phyloP scores from a whole-genome alignment of 1,140 invertebrate genomes.

The Leptinotarsa texana region DNA sequence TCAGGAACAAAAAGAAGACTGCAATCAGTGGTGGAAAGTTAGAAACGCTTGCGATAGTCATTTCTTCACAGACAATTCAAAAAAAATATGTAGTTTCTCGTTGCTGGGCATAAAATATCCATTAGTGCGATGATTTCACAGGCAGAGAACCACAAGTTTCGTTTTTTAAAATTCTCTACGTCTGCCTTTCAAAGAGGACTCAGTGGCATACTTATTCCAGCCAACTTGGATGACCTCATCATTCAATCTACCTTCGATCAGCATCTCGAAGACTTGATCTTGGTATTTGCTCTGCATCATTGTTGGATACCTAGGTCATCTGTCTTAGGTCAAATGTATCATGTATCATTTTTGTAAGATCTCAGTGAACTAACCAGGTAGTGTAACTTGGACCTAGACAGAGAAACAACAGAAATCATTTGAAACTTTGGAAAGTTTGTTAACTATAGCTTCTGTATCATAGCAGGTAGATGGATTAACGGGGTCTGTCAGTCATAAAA shows the following conservation, averaged over 20 bases:
- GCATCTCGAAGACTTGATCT: neutral
- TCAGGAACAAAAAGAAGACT: no score
- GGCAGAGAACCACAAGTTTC: no score
- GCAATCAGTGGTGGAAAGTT: no score
- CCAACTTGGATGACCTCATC: neutral
- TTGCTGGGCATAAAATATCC: no score
- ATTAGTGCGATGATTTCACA: no score
- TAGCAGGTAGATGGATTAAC: neutral
- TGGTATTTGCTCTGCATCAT: neutral
- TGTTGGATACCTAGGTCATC: neutral
- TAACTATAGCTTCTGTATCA: neutral
- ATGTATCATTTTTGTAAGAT: neutral
- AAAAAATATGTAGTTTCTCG: no score
- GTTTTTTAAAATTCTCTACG: no score
- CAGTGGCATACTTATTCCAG: neutral
- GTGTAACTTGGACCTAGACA: neutral
- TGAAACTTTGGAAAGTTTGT: neutral
- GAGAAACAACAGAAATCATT: neutral
- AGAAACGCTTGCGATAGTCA: no score
- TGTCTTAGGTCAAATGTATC: neutral
- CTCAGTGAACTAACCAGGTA: neutral
- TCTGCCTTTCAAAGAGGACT: constrained; percentile 39
- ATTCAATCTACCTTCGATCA: neutral
- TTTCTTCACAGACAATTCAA: no score
- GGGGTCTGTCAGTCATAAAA: no score